These are phyloP conservation scores for Hesperophylax magnus DNA, from an alignment of 1,140 invertebrate species.

Conservation along the genomic window DNA sequence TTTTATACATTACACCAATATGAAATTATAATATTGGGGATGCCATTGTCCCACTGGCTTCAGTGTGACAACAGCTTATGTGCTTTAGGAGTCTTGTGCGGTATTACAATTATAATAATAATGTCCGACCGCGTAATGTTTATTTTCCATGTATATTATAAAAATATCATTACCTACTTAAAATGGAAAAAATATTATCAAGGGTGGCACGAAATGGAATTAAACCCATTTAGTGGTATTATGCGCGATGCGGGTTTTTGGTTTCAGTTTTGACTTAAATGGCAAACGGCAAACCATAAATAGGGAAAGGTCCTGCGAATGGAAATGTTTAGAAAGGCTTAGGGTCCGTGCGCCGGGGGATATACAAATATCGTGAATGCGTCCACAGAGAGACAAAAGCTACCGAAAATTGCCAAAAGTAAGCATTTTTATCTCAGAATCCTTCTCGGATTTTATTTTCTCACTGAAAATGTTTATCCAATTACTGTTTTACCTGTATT, in stretches of 20 bases:
- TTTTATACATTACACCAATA: too few species aligned
- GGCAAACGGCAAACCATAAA: constrained; percentile 4
- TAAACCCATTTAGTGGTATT: too few species aligned
- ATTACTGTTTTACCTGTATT: background rate
- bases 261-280: constrained; percentile 14
- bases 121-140: too few species aligned
- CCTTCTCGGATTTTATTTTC: constrained; percentile 24
- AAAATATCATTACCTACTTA: too few species aligned
- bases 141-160: too few species aligned
- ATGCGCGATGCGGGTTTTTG: background rate
- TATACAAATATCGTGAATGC: constrained; percentile 36
- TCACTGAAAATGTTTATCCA: background rate
- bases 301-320: background rate
- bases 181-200: too few species aligned
- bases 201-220: too few species aligned
- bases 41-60: too few species aligned
- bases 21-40: too few species aligned
- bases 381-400: constrained; percentile 18
- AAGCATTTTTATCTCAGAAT: constrained; percentile 5
- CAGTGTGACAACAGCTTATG: too few species aligned
- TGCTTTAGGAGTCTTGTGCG: too few species aligned
- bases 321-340: constrained; percentile 12
- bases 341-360: constrained; percentile 8
- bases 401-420: constrained; percentile 23
- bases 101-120: too few species aligned